Conservation (phyloP, 2,888 invertebrate species). For the Melanchra persicariae region DNA sequence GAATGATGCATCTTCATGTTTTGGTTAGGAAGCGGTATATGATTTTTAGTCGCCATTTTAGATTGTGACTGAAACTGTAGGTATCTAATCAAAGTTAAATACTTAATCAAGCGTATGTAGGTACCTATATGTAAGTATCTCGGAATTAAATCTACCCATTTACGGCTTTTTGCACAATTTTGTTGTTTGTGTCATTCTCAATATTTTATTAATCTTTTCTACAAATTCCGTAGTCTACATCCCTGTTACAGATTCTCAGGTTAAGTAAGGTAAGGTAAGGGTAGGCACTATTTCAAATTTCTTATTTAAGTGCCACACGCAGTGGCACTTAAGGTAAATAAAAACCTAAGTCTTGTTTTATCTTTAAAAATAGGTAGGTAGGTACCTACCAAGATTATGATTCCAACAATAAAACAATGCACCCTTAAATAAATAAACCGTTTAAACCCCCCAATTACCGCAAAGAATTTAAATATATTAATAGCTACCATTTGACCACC, state of each 20-base stretch:
- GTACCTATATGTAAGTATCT: no score
- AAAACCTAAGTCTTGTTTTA: no score
- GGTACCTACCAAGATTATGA: no score
- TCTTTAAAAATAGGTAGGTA: neutral
- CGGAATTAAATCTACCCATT: neutral
- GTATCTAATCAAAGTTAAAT: conserved; percentile 6
- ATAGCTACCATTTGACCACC: no score
- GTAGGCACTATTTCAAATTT: neutral
- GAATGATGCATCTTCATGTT: conserved; percentile 67
- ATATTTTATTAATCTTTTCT: neutral
- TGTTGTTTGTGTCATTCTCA: neutral
- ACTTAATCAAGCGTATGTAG: no score
- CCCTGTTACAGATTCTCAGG: no score
- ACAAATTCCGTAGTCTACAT: no score
- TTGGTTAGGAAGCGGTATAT: conserved; percentile 44
- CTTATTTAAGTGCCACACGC: no score
- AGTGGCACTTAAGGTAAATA: no score
- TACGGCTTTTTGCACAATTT: neutral
- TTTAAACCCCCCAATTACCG: conserved; percentile 8
- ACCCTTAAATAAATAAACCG: neutral
- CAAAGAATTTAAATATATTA: no score
- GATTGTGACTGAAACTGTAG: conserved; percentile 10
- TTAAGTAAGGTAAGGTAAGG: neutral
- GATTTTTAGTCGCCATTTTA: conserved; percentile 41
- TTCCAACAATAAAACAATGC: neutral